Conservation (phyloP, 2,797 vertebrate genomes). For the Cetoscarus ocellatus region DNA sequence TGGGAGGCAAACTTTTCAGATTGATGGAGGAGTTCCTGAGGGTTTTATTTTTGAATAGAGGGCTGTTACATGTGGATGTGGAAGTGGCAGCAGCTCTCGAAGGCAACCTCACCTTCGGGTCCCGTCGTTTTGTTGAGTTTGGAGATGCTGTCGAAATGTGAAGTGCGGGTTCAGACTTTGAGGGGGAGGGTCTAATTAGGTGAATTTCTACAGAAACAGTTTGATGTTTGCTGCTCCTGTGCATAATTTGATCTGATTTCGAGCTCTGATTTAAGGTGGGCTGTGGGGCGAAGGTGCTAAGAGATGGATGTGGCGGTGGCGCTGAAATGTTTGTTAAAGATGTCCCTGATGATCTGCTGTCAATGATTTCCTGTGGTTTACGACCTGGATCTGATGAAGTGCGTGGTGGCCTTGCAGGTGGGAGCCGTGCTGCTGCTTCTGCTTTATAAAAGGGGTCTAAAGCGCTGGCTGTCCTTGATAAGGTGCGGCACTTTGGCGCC, state of each 20-base stretch:
- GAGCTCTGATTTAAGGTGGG: constrained; percentile 23
- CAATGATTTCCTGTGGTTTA: constrained; percentile 4
- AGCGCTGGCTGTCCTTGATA: not conserved
- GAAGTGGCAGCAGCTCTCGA: constrained; percentile 28
- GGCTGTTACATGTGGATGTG: constrained; percentile 4
- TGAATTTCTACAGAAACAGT: not conserved
- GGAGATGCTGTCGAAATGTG: constrained; percentile 30
- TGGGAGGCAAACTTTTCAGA: constrained; percentile 23
- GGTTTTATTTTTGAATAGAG: constrained; percentile 26
- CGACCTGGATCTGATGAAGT: not conserved
- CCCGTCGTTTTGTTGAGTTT: constrained; percentile 5
- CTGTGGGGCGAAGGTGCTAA: not conserved
- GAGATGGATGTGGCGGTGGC: not conserved
- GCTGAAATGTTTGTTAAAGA: constrained; percentile 20
- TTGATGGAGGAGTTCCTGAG: constrained; percentile 47
- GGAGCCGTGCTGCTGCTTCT: constrained; percentile 3
- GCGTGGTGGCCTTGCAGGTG: not conserved
- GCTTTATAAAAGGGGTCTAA: constrained; percentile 18
- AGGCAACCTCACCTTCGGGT: constrained; percentile 12
- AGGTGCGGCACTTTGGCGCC: constrained; percentile 3
- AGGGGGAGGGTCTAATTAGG: constrained; percentile 2
- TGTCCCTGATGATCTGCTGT: constrained; percentile 13
- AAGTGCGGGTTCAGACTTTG: constrained; percentile 41
- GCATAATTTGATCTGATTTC: constrained; percentile 29
- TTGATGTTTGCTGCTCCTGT: constrained; percentile 9